Evolutionary conservation across 2,113 vertebrate genomes (phyloP).

Genomic region (Nibea coibor): DNA sequence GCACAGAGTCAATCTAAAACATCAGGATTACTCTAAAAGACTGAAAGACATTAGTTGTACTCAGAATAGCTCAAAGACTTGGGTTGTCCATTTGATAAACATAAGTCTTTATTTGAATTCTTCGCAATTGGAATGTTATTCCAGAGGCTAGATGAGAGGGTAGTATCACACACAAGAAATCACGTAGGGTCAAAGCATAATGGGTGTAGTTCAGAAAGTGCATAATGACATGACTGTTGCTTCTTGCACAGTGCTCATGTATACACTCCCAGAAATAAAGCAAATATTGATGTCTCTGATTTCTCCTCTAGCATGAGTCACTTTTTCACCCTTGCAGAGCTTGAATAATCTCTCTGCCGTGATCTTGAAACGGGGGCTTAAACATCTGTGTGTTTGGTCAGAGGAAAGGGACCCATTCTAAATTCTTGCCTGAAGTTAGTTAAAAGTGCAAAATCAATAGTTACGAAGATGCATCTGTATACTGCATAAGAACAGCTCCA

Average conservation of each 20-base stretch:
- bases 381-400: background rate
- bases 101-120: slow-evolving; percentile 59
- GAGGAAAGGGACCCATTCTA: background rate
- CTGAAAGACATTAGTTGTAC: slow-evolving; percentile 70
- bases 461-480: slow-evolving; percentile 3
- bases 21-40: slow-evolving; percentile 37
- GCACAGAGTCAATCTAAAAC: slow-evolving; percentile 18
- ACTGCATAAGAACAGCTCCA: background rate
- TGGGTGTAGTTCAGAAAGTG: slow-evolving; percentile 61
- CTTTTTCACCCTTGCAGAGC: slow-evolving; percentile 47
- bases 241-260: slow-evolving; percentile 11
- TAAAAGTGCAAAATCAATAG: slow-evolving; percentile 1
- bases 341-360: slow-evolving; percentile 15
- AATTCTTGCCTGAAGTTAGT: background rate
- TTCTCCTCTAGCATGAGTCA: slow-evolving; percentile 54
- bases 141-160: slow-evolving; percentile 46
- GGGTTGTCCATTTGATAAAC: slow-evolving; percentile 67
- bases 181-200: slow-evolving; percentile 62
- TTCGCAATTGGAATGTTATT: slow-evolving; percentile 68
- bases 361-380: background rate
- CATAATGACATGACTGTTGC: slow-evolving; percentile 75
- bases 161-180: slow-evolving; percentile 58
- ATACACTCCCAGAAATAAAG: slow-evolving; percentile 57
- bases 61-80: slow-evolving; percentile 70
- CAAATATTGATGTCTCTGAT: slow-evolving; percentile 71